These are phyloP conservation scores for Malacoraja senta DNA, from an alignment of 2,797 vertebrate species.

Conservation along the genomic window DNA sequence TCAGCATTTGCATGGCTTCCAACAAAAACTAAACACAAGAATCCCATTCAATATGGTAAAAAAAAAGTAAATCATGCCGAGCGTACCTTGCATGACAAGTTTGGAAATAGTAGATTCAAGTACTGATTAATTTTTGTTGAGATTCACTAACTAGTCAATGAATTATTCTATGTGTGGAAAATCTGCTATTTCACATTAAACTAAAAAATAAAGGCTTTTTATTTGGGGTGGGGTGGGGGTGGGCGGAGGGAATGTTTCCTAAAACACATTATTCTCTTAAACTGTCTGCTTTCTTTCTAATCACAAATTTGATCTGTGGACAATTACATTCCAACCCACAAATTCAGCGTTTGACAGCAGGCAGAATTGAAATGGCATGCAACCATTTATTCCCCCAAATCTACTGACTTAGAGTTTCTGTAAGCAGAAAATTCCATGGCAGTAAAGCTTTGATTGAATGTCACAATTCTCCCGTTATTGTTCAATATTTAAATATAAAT, in stretches of 20 bases:
- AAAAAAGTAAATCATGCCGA: background rate
- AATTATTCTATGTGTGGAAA: background rate
- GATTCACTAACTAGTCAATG: background rate
- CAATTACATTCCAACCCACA: background rate
- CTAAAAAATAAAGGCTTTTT: background rate
- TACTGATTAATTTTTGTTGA: background rate
- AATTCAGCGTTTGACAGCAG: background rate
- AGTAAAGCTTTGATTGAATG: background rate
- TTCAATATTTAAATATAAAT: background rate
- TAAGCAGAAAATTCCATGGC: background rate
- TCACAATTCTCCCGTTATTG: background rate
- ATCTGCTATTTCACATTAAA: background rate
- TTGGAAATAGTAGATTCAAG: background rate
- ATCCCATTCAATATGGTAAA: background rate
- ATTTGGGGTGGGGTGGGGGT: too few relatives aligned
- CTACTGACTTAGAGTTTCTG: background rate
- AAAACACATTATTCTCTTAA: background rate
- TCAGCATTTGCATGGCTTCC: background rate
- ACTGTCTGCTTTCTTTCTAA: background rate
- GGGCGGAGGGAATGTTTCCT: background rate
- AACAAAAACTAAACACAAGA: background rate
- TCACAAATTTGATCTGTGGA: background rate
- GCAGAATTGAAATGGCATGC: background rate
- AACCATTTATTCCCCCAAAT: background rate
- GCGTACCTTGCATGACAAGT: background rate